A percentile compares a stretch with the other conserved stretches of the same genome.
Conservation (phyloP, 2,113 vertebrate genomes). For the Pantherophis guttatus region DNA sequence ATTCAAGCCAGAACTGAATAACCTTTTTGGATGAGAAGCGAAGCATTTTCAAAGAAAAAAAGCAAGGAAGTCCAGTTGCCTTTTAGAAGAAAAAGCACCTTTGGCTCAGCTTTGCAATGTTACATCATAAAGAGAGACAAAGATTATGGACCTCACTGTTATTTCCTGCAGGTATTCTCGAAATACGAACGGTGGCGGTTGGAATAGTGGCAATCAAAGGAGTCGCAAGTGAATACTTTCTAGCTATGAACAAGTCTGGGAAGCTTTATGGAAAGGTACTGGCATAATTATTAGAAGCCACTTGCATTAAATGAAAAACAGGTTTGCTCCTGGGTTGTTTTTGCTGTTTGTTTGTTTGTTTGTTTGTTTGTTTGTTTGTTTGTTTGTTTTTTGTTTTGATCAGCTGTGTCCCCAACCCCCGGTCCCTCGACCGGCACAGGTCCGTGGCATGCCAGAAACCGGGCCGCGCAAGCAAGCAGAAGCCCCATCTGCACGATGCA, state of each 20-base stretch:
- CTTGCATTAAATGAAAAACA: background rate
- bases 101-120: constrained; percentile 25
- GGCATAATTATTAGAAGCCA: constrained; percentile 12
- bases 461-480: too few species aligned
- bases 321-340: background rate
- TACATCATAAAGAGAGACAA: constrained; percentile 31
- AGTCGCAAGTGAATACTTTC: constrained; percentile 94
- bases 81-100: constrained; percentile 32
- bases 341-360: too few species aligned
- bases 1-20: background rate
- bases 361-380: too few species aligned
- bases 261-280: constrained; percentile 94
- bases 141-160: constrained; percentile 44
- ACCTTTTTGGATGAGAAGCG: background rate
- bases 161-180: constrained; percentile 88
- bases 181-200: constrained; percentile 95
- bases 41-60: background rate
- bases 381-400: too few species aligned
- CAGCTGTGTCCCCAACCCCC: background rate
- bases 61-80: background rate
- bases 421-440: rapidly evolving
- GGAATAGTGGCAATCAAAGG: constrained; percentile 96
- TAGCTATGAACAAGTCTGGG: constrained; percentile 93
- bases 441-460: too few species aligned
- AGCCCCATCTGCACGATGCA: too few species aligned